Percentiles rank a stretch among this genome's conserved stretches.
These are phyloP conservation scores for Spilosoma lubricipeda DNA, from an alignment of 2,888 invertebrate genomes.

Conservation along the genomic window DNA sequence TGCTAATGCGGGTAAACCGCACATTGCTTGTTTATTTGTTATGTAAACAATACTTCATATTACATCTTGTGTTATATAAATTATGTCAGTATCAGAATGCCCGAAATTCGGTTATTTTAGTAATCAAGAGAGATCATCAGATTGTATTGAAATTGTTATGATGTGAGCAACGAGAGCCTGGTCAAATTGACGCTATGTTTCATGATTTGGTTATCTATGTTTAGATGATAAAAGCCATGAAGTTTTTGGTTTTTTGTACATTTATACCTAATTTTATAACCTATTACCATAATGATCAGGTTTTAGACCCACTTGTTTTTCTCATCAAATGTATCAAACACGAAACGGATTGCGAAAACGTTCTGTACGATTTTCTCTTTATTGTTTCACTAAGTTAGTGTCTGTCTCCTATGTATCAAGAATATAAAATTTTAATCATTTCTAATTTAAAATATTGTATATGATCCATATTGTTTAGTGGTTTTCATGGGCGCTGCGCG, in stretches of 20 bases:
- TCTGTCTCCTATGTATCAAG: no score
- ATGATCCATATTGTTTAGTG: neutral
- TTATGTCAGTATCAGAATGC: neutral
- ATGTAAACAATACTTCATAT: neutral
- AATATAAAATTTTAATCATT: no score
- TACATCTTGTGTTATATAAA: neutral
- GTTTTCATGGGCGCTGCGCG: no score
- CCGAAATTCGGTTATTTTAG: neutral
- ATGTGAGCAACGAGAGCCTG: neutral
- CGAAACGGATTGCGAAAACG: no score
- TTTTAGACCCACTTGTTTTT: no score
- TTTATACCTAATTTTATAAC: no score
- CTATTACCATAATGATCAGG: no score
- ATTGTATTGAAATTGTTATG: neutral
- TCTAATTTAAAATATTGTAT: no score
- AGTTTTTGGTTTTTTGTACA: neutral
- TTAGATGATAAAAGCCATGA: neutral
- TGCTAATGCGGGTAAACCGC: conserved; percentile 12
- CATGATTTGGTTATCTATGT: neutral
- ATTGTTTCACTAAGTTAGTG: no score
- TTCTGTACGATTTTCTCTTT: no score
- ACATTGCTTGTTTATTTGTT: neutral
- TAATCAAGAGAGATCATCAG: neutral
- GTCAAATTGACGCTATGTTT: neutral
- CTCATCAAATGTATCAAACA: no score